Conservation (phyloP, 2,888 invertebrate species). For the Brachynemurus nebulosus region DNA sequence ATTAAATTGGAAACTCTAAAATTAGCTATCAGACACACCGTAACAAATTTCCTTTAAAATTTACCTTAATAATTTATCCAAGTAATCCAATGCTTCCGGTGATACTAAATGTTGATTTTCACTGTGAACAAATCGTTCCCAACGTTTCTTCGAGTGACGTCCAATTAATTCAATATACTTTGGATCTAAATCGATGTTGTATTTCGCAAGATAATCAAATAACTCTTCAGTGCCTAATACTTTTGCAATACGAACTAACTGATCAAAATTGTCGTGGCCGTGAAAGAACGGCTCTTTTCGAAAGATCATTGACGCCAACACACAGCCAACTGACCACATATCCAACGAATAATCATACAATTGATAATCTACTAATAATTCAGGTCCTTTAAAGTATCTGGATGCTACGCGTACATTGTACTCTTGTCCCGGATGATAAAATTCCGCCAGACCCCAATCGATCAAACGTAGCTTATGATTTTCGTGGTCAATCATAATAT, state of each 20-base stretch:
- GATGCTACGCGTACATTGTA: slow-evolving; percentile 59
- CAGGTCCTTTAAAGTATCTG: slow-evolving; percentile 57
- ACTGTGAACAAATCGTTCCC: slow-evolving; percentile 8
- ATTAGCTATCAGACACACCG: too few relatives aligned
- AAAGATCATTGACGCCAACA: slow-evolving; percentile 60
- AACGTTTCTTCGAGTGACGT: slow-evolving; percentile 4
- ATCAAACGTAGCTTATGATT: slow-evolving; percentile 49
- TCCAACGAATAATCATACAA: slow-evolving; percentile 32
- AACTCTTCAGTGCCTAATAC: slow-evolving; percentile 13
- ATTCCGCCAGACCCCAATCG: slow-evolving; percentile 58
- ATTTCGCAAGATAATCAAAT: slow-evolving; percentile 5
- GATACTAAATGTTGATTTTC: slow-evolving; percentile 9
- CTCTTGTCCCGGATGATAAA: slow-evolving; percentile 56
- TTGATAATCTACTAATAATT: slow-evolving; percentile 51
- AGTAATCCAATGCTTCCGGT: slow-evolving; percentile 90
- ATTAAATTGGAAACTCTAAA: too few relatives aligned
- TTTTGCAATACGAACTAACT: slow-evolving; percentile 28
- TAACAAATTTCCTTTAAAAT: too few relatives aligned
- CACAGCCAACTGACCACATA: slow-evolving; percentile 40
- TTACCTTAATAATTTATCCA: slow-evolving; percentile 85
- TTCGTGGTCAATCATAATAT: slow-evolving; percentile 71
- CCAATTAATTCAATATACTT: slow-evolving; percentile 3
- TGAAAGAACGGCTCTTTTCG: slow-evolving; percentile 58
- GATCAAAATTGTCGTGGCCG: slow-evolving; percentile 30
- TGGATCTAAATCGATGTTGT: slow-evolving; percentile 5